A percentile compares a stretch with the other conserved stretches of the same genome.
Conservation (phyloP, 2,888 invertebrate genomes). For the Elmis aenea region DNA sequence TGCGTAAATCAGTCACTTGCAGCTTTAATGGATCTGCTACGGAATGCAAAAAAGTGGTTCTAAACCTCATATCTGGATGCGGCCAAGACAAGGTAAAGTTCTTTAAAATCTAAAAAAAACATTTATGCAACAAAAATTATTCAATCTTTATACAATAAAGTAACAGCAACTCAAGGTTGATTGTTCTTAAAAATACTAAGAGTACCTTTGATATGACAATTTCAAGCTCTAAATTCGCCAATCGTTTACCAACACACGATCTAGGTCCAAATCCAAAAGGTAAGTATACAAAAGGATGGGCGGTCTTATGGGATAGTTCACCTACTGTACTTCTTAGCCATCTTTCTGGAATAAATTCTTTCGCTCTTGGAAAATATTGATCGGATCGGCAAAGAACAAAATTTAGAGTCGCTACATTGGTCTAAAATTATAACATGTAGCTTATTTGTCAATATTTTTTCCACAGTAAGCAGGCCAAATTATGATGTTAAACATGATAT, state of each 20-base stretch:
- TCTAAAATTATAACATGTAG: slow-evolving; percentile 26
- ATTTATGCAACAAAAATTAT: slow-evolving; percentile 1
- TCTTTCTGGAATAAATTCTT: slow-evolving; percentile 35
- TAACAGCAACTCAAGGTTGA: too few species aligned
- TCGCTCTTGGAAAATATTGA: slow-evolving; percentile 21
- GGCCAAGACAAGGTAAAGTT: slow-evolving; percentile 36
- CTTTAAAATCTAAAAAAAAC: slow-evolving; percentile 23
- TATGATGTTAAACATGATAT: too few species aligned
- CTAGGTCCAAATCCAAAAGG: slow-evolving; percentile 68
- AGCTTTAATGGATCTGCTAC: slow-evolving; percentile 26
- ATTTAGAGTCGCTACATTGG: slow-evolving; percentile 6
- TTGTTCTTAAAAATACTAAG: too few species aligned
- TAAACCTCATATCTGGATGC: slow-evolving; percentile 30
- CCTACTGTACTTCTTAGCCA: slow-evolving; percentile 29
- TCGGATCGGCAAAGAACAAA: slow-evolving; percentile 4
- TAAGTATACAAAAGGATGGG: slow-evolving; percentile 56
- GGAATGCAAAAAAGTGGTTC: slow-evolving; percentile 27
- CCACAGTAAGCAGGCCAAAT: too few species aligned
- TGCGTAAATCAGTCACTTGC: slow-evolving; percentile 29
- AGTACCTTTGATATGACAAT: slow-evolving; percentile 32
- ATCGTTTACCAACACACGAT: slow-evolving; percentile 63
- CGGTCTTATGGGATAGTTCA: slow-evolving; percentile 28
- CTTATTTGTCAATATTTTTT: neutral
- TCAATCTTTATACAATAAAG: slow-evolving; percentile 22
- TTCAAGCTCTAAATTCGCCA: slow-evolving; percentile 60